Conservation (phyloP, 2,797 vertebrate species). For the Lophotriccus pileatus region DNA sequence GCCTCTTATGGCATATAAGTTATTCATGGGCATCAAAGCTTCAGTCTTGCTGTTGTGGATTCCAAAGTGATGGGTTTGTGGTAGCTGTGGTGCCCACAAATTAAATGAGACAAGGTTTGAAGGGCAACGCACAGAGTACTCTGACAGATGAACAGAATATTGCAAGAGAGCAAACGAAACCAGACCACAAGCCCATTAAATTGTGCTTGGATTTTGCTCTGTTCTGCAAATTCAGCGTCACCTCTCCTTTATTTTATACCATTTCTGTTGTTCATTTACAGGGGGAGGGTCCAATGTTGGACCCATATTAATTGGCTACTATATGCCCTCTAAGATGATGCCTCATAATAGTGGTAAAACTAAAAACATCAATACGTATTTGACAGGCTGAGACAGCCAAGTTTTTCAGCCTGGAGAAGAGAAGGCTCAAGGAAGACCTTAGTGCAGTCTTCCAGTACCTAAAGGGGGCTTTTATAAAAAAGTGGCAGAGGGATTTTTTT, state of each 20-base stretch:
- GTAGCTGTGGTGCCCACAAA: not conserved
- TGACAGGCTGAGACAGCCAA: not conserved
- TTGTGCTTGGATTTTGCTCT: not conserved
- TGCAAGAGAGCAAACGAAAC: not conserved
- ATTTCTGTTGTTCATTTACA: not conserved
- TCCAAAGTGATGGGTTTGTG: not conserved
- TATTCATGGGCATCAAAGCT: not conserved
- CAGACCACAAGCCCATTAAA: not conserved
- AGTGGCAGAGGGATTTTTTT: not conserved
- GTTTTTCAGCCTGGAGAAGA: not conserved
- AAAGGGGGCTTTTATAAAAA: not conserved
- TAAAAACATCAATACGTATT: not conserved
- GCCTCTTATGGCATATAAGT: not conserved
- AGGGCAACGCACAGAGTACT: not conserved
- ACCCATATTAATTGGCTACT: not conserved
- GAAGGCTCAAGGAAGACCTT: not conserved
- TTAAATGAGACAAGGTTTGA: not conserved
- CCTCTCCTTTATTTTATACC: not conserved
- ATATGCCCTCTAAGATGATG: not conserved
- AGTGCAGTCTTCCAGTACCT: not conserved
- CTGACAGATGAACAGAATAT: not conserved
- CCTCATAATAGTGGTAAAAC: not conserved
- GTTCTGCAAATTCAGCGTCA: not conserved
- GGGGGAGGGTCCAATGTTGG: not conserved
- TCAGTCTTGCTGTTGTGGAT: not conserved